phyloP scores from a whole-genome alignment of 2,797 vertebrate genomes.

The Euthynnus affinis region DNA sequence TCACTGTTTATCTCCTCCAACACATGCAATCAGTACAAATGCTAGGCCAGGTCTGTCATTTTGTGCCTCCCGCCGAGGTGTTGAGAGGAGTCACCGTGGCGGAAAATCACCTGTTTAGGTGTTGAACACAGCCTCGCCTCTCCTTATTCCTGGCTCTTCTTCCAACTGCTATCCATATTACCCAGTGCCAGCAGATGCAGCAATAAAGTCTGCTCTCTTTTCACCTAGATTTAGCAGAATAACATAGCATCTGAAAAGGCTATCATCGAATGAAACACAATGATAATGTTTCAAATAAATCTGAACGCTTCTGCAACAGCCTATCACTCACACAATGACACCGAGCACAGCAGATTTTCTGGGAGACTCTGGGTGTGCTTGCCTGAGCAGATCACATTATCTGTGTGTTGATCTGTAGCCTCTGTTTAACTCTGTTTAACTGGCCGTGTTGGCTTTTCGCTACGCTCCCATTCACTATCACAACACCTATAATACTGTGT shows the following conservation, averaged over 20 bases:
- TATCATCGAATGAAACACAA: constrained; percentile 76
- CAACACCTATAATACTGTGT: constrained; percentile 37
- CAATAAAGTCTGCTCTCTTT: constrained; percentile 66
- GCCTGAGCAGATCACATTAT: constrained; percentile 70
- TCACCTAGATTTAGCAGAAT: constrained; percentile 74
- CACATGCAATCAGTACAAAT: constrained; percentile 86
- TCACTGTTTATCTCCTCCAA: constrained; percentile 84
- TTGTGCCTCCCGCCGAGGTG: constrained; percentile 82
- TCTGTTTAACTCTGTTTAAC: constrained; percentile 65
- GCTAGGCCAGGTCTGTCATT: constrained; percentile 81
- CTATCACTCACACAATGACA: constrained; percentile 72
- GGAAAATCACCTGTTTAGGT: constrained; percentile 89
- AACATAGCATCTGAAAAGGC: constrained; percentile 72
- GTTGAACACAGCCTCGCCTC: constrained; percentile 81
- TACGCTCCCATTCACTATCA: constrained; percentile 37
- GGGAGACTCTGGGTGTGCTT: constrained; percentile 60
- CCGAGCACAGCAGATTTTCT: constrained; percentile 59
- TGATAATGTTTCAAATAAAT: constrained; percentile 77
- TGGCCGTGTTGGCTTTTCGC: constrained; percentile 57
- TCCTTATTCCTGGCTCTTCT: constrained; percentile 71
- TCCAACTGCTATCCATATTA: constrained; percentile 75
- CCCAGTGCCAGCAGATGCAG: constrained; percentile 50
- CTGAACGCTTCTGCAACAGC: constrained; percentile 64
- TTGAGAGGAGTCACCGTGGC: constrained; percentile 84
- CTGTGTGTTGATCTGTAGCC: constrained; percentile 65